A percentile compares a stretch with the other conserved stretches of the same genome.
phyloP scores from a whole-genome alignment of 2,888 invertebrate genomes.

The Deroplatys truncata region DNA sequence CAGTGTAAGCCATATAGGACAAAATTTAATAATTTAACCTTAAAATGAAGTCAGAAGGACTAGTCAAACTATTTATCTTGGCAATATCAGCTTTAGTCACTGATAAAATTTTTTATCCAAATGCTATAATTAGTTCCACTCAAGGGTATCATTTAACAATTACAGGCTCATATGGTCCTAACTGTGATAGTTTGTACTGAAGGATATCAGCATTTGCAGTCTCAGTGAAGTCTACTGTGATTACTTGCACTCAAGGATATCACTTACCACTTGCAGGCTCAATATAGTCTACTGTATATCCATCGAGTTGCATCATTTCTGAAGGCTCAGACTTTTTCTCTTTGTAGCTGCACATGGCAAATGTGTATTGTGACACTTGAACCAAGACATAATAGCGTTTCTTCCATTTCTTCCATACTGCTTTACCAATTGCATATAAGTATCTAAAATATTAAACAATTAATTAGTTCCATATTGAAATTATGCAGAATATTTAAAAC shows the following conservation, averaged over 20 bases:
- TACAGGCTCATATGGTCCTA: no score
- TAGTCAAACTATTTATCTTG: no score
- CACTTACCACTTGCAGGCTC: conserved; percentile 86
- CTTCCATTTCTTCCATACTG: conserved; percentile 99
- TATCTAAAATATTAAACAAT: conserved; percentile 51
- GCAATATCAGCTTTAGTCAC: no score
- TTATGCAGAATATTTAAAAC: background rate
- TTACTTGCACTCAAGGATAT: background rate
- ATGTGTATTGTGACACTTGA: conserved; percentile 99
- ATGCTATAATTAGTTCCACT: no score
- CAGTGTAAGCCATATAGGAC: no score
- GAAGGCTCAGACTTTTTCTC: conserved; percentile 99
- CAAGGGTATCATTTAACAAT: no score
- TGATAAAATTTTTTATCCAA: no score
- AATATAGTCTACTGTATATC: conserved; percentile 98
- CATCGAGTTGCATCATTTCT: conserved; percentile 99
- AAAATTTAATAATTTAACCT: no score
- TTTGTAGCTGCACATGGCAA: conserved; percentile 99
- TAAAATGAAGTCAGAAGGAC: no score
- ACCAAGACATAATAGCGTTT: conserved; percentile 96
- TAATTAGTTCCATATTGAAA: background rate
- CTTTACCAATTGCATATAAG: conserved; percentile 89
- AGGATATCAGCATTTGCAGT: no score
- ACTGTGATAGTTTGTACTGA: no score
- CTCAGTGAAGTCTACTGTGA: no score